Percentiles rank a stretch among this genome's conserved stretches.
Conservation (phyloP, 2,888 invertebrate species). For the Aricia artaxerxes region DNA sequence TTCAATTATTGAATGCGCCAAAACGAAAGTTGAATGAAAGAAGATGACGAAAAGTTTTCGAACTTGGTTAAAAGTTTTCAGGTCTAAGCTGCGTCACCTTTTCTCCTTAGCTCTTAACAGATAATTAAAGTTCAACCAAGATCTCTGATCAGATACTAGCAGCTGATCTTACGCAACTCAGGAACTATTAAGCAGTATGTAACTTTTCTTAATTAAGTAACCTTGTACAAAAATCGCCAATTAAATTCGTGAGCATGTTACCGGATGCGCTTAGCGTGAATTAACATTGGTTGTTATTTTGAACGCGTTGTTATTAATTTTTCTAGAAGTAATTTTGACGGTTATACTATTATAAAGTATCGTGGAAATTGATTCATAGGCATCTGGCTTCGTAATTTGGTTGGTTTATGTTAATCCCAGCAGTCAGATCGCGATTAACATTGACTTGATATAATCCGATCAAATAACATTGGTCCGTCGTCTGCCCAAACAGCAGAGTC, state of each 20-base stretch:
- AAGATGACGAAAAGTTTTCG: too few species aligned
- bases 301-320: not conserved
- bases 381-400: too few species aligned
- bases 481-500: too few species aligned
- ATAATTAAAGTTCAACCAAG: conserved; percentile 21
- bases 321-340: not conserved
- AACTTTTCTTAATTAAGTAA: not conserved
- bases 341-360: too few species aligned
- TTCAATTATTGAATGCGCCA: too few species aligned
- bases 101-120: not conserved
- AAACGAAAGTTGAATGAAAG: too few species aligned
- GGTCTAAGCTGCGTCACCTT: not conserved
- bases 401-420: too few species aligned
- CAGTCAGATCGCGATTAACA: too few species aligned
- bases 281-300: not conserved
- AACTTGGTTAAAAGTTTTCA: too few species aligned
- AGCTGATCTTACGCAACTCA: not conserved
- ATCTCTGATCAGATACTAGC: not conserved
- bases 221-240: conserved; percentile 12
- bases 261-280: not conserved
- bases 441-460: too few species aligned
- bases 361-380: too few species aligned
- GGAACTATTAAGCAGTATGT: conserved; percentile 8
- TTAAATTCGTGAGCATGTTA: not conserved
- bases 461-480: too few species aligned